phyloP scores from a whole-genome alignment of 1,140 invertebrate species.

The Magallana gigas region DNA sequence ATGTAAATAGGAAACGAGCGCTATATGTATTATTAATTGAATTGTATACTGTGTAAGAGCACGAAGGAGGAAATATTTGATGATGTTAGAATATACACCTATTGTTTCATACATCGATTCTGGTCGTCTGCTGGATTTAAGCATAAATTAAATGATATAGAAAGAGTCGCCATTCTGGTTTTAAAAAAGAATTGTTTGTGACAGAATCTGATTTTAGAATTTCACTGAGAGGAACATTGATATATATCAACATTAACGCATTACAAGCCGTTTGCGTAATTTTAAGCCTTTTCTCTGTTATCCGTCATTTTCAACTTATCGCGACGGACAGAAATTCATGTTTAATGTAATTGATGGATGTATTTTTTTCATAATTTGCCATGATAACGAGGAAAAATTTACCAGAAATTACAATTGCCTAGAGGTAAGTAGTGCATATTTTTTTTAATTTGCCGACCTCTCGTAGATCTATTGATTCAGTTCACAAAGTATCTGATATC shows the following conservation, averaged over 20 bases:
- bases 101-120: conserved; percentile 12
- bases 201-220: neutral
- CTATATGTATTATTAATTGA: conserved; percentile 32
- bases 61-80: neutral
- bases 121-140: neutral
- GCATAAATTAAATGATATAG: conserved; percentile 22
- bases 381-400: conserved; percentile 24
- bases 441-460: too few relatives aligned
- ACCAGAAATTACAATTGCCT: conserved; percentile 27
- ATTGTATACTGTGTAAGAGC: conserved; percentile 3
- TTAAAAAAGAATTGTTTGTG: neutral
- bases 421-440: neutral
- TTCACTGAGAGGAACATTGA: neutral
- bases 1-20: conserved; percentile 27
- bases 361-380: conserved; percentile 12
- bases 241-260: neutral
- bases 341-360: conserved; percentile 36
- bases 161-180: conserved; percentile 11
- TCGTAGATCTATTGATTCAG: neutral
- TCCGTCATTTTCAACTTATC: conserved; percentile 1
- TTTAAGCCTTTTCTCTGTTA: neutral
- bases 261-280: neutral
- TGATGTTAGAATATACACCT: conserved; percentile 22
- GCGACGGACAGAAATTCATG: neutral
- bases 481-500: neutral